Base-by-base conservation (phyloP, 2,888 invertebrate genomes). In the Myopa testacea region DNA sequence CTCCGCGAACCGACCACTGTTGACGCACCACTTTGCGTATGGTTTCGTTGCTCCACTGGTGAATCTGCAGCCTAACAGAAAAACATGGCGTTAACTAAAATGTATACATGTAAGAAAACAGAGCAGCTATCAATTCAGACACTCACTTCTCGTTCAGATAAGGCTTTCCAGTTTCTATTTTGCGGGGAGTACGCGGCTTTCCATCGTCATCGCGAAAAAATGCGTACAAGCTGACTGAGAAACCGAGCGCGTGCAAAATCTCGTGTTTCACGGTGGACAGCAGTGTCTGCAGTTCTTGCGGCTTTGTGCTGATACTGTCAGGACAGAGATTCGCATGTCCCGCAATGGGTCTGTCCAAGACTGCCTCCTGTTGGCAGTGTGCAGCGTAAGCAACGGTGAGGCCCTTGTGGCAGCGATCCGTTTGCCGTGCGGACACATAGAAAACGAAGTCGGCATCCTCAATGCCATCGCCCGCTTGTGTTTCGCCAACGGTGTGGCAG, bases 241-340 rank as follows among this genome's bases (percentile, higher is more conserved):
- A 99, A 0, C 98, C 99, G 71, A 99, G 90, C 0, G 99, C 99
- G 90, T 99, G 99, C 0, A 99, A 91, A 88, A 99, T 98, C 90
- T 99, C 99, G 88, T 99, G 99, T 87, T 99, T 99, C 16, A 99
- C 98, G 0, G 98, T 99, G 1, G 98, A 98, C 83, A 98, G 91
- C 4, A 98, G 91, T 0, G 96, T 97, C 82, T 96, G 96, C 82
- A 98, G 91, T 87, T 99, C 98, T 83, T 98, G 95, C 69, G 94
- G 93, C 85, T 96, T 96, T 26, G 96, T 96, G 79, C 96, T 97
- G 81, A 99, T 94, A 84, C 96, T 96, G 34, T 95, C 93, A 0
- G 99, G 99, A 84, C 99, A 99, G 83, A 99, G 93, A 91, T 99
- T 99, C 0, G 99, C 98, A 90, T 99, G 98, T 0, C 99, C 99